Evolutionary conservation across 2,888 invertebrate species (phyloP), one percentile per base, ranked within the genome.

Genomic region (Syritta pipiens): DNA sequence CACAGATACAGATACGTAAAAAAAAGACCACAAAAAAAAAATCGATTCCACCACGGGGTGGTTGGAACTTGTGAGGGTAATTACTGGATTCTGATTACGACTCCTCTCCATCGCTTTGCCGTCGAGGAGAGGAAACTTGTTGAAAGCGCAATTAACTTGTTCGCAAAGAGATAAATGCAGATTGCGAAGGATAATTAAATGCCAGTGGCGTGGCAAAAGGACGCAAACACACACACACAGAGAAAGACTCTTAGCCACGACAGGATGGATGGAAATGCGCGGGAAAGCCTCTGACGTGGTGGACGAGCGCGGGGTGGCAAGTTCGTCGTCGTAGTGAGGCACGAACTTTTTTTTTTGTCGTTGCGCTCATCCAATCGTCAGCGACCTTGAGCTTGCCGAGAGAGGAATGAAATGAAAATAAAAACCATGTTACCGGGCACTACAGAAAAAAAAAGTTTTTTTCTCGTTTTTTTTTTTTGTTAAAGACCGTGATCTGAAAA

Each of bases 141-240:
- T 81, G 71, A 81, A 75, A 76, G 81, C 49, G 71, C 76, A 81
- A 81, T 81, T 82, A 81, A 81, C 81, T 81, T 65, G 63, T 81
- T 71, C 65, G 77, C 59, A 55, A 57, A 32, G 74, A 62, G 55
- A 68, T 74, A 72, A 77, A 67, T 67, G 72, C 68, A 67, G 57
- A 74, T 67, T 65, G 49, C 40, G 74, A 79, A 57, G 67, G 67
- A 74, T 74, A 74, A 79, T 79, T 74, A 74, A 74, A 74, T 74
- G 51, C 74, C 74, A 74, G 44, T 51, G 60, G 74, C 55, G 32
- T 22, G 28, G 37, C 3, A 19, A 14, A 28, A 1, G n/a, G 4
- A 46, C 1, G 30, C 10, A 22, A 42, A 40, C 4, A 32, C 17
- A 37, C 14, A 37, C 37, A n/a, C n/a, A n/a, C n/a, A n/a, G n/a